Base-by-base conservation (phyloP, 2,888 invertebrate species). In the Luperina testacea region DNA sequence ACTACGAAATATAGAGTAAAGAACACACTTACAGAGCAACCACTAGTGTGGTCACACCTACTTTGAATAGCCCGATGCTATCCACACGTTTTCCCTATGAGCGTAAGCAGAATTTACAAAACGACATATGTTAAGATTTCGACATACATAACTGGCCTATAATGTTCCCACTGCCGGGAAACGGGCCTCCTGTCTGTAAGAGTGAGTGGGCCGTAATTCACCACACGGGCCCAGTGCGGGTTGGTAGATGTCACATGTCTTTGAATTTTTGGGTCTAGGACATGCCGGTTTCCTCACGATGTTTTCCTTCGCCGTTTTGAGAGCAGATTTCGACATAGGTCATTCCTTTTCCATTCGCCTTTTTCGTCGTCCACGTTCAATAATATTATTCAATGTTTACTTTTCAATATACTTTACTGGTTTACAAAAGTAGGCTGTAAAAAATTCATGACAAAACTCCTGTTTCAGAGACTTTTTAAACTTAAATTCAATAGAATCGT, bases 401-500 rank as follows among this genome's bases (percentile, higher is more conserved):
- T 83, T 80, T 63, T 20, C 24, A 69, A 73, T 20, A 61, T 11
- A 61, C 48, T 77, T 80, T 63, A 27, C 68, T 63, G 32, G 24
- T 69, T 27, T 17, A 48, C 38, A 75, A 78, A 77, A 80, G 57
- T 68, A 32, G 45, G 57, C 32, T 24, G 51, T 71, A 70, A 83
- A 69, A 80, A 70, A 53, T 57, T 84, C 84, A 83, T 59, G 81
- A 71, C 83, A 61, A 42, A 70, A 83, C 84, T 84, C 67, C 57
- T 59, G 57, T 80, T 69, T 83, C 78, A 80, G 77, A 7, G 8
- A 77, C 83, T 80, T 80, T 76, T 84, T 64, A 68, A 77, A 88
- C 70, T 77, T 72, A 68, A 88, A 87, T 84, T 88, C 80, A 83
- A 83, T 85, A 67, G 82, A 81, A 87, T 82, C 83, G 80, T 83